Conservation (phyloP, 1,140 invertebrate genomes). For the Diorhabda carinulata region DNA sequence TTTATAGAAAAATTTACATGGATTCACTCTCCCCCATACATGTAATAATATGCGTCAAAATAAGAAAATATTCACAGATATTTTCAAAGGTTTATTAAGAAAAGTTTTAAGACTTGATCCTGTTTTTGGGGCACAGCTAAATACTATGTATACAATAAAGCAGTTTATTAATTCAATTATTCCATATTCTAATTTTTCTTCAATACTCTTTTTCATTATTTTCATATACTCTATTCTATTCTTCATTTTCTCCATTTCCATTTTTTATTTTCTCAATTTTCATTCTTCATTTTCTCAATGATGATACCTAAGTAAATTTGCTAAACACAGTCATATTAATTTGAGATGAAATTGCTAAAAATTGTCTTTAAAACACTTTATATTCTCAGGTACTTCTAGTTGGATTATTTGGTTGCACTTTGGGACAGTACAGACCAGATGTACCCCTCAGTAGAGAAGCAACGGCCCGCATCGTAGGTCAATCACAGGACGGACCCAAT, state of each 20-base stretch:
- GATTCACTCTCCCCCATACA: too few species aligned
- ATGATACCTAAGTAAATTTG: neutral
- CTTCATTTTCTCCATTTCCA: neutral
- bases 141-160: too few species aligned
- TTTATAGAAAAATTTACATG: too few species aligned
- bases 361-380: neutral
- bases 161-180: too few species aligned
- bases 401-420: neutral
- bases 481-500: slow-evolving; percentile 25
- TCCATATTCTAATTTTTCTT: neutral
- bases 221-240: neutral
- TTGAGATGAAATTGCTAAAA: too few species aligned
- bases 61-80: too few species aligned
- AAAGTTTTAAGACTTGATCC: too few species aligned
- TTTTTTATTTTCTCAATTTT: neutral
- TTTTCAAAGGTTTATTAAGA: too few species aligned
- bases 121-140: too few species aligned
- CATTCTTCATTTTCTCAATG: neutral
- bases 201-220: neutral
- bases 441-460: neutral
- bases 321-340: neutral
- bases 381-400: neutral
- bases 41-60: too few species aligned
- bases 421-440: neutral
- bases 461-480: slow-evolving; percentile 20